A percentile compares a stretch with the other conserved stretches of the same genome.
These are phyloP conservation scores for Passer domesticus DNA, from an alignment of 2,113 vertebrate species.

Conservation along the genomic window DNA sequence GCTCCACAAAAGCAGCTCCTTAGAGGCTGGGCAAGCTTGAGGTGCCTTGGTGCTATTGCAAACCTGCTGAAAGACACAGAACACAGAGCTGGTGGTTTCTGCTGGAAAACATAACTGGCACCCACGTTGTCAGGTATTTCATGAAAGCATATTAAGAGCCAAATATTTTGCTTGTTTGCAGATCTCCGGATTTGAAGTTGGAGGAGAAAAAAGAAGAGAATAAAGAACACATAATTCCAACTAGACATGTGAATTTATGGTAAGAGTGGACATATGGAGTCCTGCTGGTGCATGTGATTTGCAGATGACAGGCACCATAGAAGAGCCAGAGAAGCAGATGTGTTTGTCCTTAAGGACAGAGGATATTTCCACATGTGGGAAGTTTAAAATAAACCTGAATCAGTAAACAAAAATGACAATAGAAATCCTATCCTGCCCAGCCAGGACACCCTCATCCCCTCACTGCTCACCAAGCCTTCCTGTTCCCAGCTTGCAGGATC, in stretches of 20 bases:
- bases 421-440: neutral
- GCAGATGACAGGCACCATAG: neutral
- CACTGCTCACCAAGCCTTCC: neutral
- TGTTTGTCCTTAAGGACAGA: neutral
- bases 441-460: neutral
- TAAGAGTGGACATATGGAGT: constrained; percentile 13
- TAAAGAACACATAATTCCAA: neutral
- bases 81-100: neutral
- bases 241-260: neutral
- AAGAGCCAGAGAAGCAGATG: neutral
- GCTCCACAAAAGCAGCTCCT: neutral
- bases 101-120: neutral
- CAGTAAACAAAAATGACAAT: neutral
- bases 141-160: neutral
- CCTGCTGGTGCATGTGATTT: neutral
- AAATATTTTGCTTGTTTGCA: neutral
- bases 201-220: neutral
- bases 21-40: neutral
- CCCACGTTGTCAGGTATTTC: neutral
- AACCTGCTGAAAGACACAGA: neutral
- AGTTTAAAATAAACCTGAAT: neutral
- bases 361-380: neutral
- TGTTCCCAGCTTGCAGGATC: constrained; percentile 59
- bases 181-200: neutral
- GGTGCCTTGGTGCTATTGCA: neutral